A percentile compares a stretch with the other conserved stretches of the same genome.
Conservation (phyloP, 2,113 vertebrate genomes). For the Jaculus jaculus region DNA sequence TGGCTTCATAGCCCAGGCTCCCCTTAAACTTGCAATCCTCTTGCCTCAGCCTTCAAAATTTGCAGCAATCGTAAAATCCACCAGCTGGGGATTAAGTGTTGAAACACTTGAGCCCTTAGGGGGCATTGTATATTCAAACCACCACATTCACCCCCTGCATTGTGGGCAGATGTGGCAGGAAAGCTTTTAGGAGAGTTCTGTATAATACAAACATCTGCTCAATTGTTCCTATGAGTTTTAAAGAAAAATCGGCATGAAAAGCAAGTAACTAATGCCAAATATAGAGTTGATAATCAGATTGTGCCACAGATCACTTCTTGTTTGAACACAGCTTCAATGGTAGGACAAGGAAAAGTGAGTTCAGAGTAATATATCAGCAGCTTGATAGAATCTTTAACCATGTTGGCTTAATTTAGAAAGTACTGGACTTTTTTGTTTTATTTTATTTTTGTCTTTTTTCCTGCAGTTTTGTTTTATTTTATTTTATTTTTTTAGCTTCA, state of each 20-base stretch:
- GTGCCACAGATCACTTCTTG: neutral
- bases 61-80: too few relatives aligned
- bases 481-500: neutral
- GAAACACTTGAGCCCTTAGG: too few relatives aligned
- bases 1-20: neutral
- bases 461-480: neutral
- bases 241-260: slow-evolving; percentile 19
- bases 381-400: neutral
- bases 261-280: neutral
- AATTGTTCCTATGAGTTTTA: neutral
- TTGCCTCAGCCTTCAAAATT: too few relatives aligned
- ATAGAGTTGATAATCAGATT: neutral
- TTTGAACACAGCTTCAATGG: neutral
- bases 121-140: too few relatives aligned
- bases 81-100: too few relatives aligned
- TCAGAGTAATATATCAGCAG: neutral
- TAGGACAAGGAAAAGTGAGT: neutral
- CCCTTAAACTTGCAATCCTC: neutral
- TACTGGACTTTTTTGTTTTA: neutral
- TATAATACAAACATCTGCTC: neutral
- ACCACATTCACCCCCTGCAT: neutral
- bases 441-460: neutral
- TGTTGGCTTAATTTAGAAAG: neutral
- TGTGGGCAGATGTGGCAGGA: neutral
- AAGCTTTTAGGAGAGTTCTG: neutral